Conservation (phyloP, 2,113 vertebrate genomes). For the Ammodramus savannarum region DNA sequence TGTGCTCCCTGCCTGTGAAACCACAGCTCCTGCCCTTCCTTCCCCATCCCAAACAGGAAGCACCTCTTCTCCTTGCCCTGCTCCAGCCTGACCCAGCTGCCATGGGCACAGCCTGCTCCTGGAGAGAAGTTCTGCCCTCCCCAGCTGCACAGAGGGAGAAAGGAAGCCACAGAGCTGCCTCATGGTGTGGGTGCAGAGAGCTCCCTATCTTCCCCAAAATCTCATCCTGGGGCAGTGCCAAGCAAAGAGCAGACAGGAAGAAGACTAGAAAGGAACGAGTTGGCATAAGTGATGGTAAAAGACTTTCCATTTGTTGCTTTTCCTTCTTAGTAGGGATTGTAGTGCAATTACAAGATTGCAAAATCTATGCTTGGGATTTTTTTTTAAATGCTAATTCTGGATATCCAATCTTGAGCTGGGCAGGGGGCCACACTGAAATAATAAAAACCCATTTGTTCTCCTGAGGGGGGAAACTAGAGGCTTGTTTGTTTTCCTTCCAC, state of each 20-base stretch:
- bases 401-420: not conserved
- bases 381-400: not conserved
- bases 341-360: not conserved
- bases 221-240: not conserved
- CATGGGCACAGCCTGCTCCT: not conserved
- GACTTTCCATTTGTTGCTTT: not conserved
- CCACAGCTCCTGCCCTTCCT: not conserved
- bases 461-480: not conserved
- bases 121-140: not conserved
- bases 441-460: slow-evolving; percentile 21
- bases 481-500: not conserved
- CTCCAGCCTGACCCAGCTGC: not conserved
- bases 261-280: not conserved
- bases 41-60: not conserved
- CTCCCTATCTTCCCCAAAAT: not conserved
- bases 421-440: not conserved
- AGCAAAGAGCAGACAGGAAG: not conserved
- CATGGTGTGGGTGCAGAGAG: not conserved
- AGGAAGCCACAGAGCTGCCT: not conserved
- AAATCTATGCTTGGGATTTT: not conserved
- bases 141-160: not conserved
- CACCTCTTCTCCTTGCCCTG: not conserved
- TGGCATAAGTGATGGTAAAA: not conserved
- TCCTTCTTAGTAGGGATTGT: not conserved
- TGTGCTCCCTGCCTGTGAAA: not conserved